Base-by-base conservation (phyloP, 2,888 invertebrate species). In the Exephanes ischioxanthus region DNA sequence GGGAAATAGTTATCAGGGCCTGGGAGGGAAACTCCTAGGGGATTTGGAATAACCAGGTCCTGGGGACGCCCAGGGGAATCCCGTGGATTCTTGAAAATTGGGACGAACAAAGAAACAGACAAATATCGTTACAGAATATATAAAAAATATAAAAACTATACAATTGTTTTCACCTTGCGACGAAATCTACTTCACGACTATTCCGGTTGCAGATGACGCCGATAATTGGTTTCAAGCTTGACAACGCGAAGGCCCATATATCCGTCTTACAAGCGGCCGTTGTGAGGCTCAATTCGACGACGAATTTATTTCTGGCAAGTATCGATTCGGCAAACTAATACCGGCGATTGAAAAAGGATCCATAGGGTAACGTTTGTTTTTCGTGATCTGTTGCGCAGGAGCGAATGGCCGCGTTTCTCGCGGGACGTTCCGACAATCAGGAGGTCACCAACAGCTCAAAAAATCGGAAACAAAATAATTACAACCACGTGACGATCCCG, bases 371-470 rank as follows among this genome's bases (percentile, higher is more conserved):
- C 6, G 11, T 51, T 67, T 37, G 9, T 33, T 51, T 53, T 41
- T 76, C 19, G n/a, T 5, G 16, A 26, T 41, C 53, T 19, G 3
- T 41, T 33, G 55, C 92, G 22, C 89, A 96, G 96, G 96, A 96
- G 91, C 95, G 96, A 80, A 91, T 96, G 70, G 96, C 97, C 0
- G 94, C 95, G 81, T 96, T 96, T 89, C 92, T 96, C 73, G 96
- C 96, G 14, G 96, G 96, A 68, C 96, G 96, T 86, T 96, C 96
- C 76, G 95, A 95, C 90, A 94, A 95, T 0, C 95, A 95, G 89
- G 96, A 96, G 91, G 95, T 95, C 2, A 91, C 95, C 5, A 95
- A 95, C 26, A 93, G 51, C 22, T 76, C 94, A 87, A 94, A 87
- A 90, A 94, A 94, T 93, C 94, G 91, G 93, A 94, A 91, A 90